Evolutionary conservation across 2,888 invertebrate species (phyloP).

Genomic region (Leucoma salicis): DNA sequence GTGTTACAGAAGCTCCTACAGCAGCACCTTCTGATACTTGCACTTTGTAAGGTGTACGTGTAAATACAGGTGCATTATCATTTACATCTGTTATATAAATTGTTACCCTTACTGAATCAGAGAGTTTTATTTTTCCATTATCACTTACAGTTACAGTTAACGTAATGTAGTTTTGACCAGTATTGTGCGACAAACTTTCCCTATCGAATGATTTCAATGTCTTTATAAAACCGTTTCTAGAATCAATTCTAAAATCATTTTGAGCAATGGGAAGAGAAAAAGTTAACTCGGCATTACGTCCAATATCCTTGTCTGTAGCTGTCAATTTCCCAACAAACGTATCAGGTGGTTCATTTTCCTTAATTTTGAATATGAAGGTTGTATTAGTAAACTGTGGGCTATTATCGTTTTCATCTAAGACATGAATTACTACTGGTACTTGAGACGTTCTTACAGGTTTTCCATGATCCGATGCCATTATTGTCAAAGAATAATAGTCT

Average conservation of each 20-base stretch:
- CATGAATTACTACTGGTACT: constrained; percentile 95
- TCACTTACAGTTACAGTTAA: constrained; percentile 94
- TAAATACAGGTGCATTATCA: constrained; percentile 93
- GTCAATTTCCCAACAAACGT: constrained; percentile 95
- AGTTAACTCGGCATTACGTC: constrained; percentile 94
- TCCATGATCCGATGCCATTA: constrained; percentile 92
- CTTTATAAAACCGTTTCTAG: constrained; percentile 94
- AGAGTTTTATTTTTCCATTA: constrained; percentile 88
- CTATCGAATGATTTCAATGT: constrained; percentile 94
- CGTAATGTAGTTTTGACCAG: constrained; percentile 90
- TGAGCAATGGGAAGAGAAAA: constrained; percentile 89
- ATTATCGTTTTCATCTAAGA: constrained; percentile 98
- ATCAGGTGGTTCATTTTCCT: constrained; percentile 93
- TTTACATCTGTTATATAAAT: constrained; percentile 95
- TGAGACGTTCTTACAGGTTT: constrained; percentile 89
- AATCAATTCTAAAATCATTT: constrained; percentile 93
- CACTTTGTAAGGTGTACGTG: constrained; percentile 92
- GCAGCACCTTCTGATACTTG: constrained; percentile 93
- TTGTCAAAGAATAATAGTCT: constrained; percentile 94
- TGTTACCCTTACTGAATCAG: constrained; percentile 93
- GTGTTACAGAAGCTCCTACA: constrained; percentile 90
- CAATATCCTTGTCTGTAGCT: constrained; percentile 94
- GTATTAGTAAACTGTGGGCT: constrained; percentile 95
- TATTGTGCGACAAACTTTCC: constrained; percentile 89
- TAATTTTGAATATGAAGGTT: constrained; percentile 94